A percentile compares a stretch with the other conserved stretches of the same genome.
Conservation (phyloP, 1,140 invertebrate genomes). For the Apis mellifera region Amel_HAv3.1 CM009931.2:18635501-18636000, state of each 20-base stretch:
- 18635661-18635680: too few species aligned
- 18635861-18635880: too few species aligned
- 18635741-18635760: background rate
- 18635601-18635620: background rate
- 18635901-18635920: background rate
- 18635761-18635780: background rate
- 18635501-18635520: conserved; percentile 8
- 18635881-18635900: background rate
- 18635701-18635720: too few species aligned
- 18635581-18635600: background rate
- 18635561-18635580: background rate
- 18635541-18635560: background rate
- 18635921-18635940: background rate
- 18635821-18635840: background rate
- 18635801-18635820: background rate
- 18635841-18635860: background rate
- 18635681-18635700: background rate
- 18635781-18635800: background rate
- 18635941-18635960: background rate
- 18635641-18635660: background rate
- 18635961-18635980: background rate
- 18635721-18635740: background rate
- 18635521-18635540: conserved; percentile 31
- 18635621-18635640: background rate
- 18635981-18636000: background rate